Base-by-base conservation (phyloP, 2,113 vertebrate species). In the Pedetes capensis region DNA sequence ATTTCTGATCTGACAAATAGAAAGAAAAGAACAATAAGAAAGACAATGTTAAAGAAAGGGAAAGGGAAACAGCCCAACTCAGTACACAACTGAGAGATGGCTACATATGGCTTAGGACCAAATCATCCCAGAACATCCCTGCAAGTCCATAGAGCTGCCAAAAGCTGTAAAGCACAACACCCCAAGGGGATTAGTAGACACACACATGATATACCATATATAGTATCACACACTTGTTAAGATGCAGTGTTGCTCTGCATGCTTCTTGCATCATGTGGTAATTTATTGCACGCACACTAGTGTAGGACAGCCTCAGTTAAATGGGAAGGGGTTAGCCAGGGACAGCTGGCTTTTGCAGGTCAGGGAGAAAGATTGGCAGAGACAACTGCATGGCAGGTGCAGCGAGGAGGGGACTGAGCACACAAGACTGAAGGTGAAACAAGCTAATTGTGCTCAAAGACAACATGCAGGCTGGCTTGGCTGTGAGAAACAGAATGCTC, bases 311-410 rank as follows among this genome's bases (percentile, higher is more conserved):
- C 39, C 23, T 72, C 57, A 0, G 22, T 37, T 74, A 29, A 57
- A 39, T 34, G 34, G 59, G 44, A 84, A 78, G 59, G 81, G 96
- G 97, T 97, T 42, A 96, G 81, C 87, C 90, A 92, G 68, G 94
- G 96, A 97, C 97, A 97, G 92, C 90, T 94, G 95, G 95, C 92
- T 90, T 72, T 68, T 64, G 59, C 76, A 47, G 69, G 94, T 95
- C 89, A 47, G 92, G 18, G 85, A 42, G 25, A 69, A 76, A 95
- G 94, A 95, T 34, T 90, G 96, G 87, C 96, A 96, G 96, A 75
- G 96, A 92, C 97, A 96, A 91, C 92, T 96, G 94, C 34, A 2
- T 13, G 13, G 66, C 96, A 97, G 95, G 80, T 92, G 89, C 17
- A 5, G 44, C 22, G 16, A 59, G 34, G 84, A 47, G 74, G 27